Evolutionary conservation across 2,797 vertebrate genomes (phyloP), one percentile per base, ranked within the genome.

Genomic region (Melanogrammus aeglefinus): DNA sequence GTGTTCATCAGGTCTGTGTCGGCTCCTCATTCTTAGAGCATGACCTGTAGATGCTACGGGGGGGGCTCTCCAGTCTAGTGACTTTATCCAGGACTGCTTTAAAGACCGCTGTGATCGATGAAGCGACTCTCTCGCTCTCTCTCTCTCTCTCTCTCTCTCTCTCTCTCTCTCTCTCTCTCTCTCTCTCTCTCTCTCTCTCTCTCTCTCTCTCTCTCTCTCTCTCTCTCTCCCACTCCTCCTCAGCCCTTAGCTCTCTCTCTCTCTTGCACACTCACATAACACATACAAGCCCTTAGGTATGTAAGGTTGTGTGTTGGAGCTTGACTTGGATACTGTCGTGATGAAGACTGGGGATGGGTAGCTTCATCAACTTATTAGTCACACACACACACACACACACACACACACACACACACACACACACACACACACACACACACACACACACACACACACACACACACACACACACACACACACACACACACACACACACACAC

Each of bases 261-360:
- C 57, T 24, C 57, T n/a, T n/a, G n/a, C n/a, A n/a, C n/a, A n/a
- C n/a, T n/a, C n/a, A n/a, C n/a, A n/a, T 47, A 47, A 66, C 72
- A 74, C 76, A 77, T 33, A 44, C 44, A 38, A 51, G 18, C 47
- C 76, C 80, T 81, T 39, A 76, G 72, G 75, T 79, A 85, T 79
- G 71, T 63, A 70, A 14, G 77, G 74, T 70, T 80, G 71, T 75
- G 57, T 80, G 63, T 24, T 14, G 24, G 36, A 70, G 24, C 74
- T n/a, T 36, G 51, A 78, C 29, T 2, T 2, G 77, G 57, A 36
- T 66, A 73, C 33, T 74, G 21, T 16, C 31, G 29, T 16, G 27
- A 69, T 24, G 14, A 74, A 74, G 27, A 79, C 57, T n/a, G 4
- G 41, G 41, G 44, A 80, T 31, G 69, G 33, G 38, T 27, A 33